Base-by-base conservation (phyloP, 2,888 invertebrate genomes). In the Papilio elwesi region DNA sequence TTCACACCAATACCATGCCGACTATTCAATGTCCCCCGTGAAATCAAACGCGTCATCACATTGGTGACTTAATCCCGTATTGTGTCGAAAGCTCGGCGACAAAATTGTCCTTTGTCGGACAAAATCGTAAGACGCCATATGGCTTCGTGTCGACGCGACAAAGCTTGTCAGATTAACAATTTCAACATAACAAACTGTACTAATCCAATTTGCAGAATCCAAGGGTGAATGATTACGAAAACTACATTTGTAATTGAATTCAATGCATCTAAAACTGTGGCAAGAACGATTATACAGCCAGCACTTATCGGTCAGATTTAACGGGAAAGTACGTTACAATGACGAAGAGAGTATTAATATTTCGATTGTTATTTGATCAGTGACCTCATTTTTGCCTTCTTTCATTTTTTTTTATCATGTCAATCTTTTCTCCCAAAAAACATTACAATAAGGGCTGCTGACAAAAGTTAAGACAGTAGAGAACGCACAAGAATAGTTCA, bases 11-110 rank as follows among this genome's bases (percentile, higher is more conserved):
- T 77, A 72, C 75, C 82, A 82, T 82, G 82, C 83, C 84, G 82
- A 80, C 80, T 80, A 82, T 81, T 82, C 75, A 80, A 75, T 75
- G 74, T 76, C 76, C 76, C 80, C 85, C 82, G 84, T 89, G 86
- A 88, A 90, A 91, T 90, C 83, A 79, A 83, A 88, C 82, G 83
- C 85, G 87, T 89, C 88, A 89, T 88, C 89, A 84, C 85, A 87
- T 81, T 82, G 78, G 6, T 15, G 79, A 83, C 83, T 85, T 83
- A 89, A 85, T 86, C 85, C 78, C n/a, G 78, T 76, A 90, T 92
- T 92, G 90, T 91, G 78, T 74, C 53, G 77, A 75, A 78, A 77
- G 79, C 76, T 78, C 78, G 79, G 79, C 80, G 84, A 81, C 80
- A 85, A 73, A 73, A 87, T 83, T 83, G 79, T 82, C 79, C 79